Base-by-base conservation (phyloP, 2,113 vertebrate species). In the Cynopterus brachyotis region DNA sequence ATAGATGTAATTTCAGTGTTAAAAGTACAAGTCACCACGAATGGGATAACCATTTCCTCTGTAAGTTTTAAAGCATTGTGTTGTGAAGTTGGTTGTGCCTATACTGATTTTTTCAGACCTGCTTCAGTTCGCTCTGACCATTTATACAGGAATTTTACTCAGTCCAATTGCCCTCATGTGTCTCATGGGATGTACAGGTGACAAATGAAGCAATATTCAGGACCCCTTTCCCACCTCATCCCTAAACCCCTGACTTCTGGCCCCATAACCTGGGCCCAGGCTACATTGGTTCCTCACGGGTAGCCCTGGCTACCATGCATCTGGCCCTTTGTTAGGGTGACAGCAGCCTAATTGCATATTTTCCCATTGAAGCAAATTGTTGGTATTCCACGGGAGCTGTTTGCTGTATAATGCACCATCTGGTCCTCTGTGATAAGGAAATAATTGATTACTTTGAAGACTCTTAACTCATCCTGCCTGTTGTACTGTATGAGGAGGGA, bases 361-460 rank as follows among this genome's bases (percentile, higher is more conserved):
- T 94, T 78, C 94, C 72, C 85, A 42, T 81, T 72, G 42, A 85
- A 95, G 90, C 88, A 97, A 92, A 94, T 85, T 8, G 47, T 45
- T 96, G 96, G 93, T 94, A 81, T 96, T 95, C 93, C 66, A 35
- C 1, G 1, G 59, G 82, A 95, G 55, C 89, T 53, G 9, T 81
- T 92, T 92, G 84, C 62, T 2, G 35, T 57, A 91, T 59, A 95
- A 95, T 95, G 60, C 40, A 50, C 96, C 96, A 96, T 94, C 97
- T 97, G 97, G 93, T 78, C 76, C 94, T 97, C 60, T 42, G 81
- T 76, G 93, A 84, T 84, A 73, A 96, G 95, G 76, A 96, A 97
- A 95, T 96, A 73, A 96, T 95, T 94, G 72, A 96, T 97, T 85
- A 96, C 85, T 69, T 70, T 84, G 50, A 95, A 97, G 84, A 69